Conservation (phyloP, 2,888 invertebrate species). For the Campoplex nolae region DNA sequence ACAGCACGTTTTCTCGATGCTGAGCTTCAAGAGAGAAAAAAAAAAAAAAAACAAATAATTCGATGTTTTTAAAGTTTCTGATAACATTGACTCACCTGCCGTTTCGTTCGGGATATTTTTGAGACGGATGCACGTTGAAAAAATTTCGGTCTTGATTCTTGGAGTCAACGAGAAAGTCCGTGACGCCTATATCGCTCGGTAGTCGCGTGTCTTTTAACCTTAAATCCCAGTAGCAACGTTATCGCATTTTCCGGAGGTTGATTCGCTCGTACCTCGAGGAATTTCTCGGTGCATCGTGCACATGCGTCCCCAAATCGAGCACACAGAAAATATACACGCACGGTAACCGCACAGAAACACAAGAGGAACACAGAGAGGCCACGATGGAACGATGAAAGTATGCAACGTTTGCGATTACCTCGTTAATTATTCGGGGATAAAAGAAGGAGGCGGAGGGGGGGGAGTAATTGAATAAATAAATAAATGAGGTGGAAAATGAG, state of each 20-base stretch:
- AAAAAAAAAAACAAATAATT: background rate
- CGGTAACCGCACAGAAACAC: conserved; percentile 22
- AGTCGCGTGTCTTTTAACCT: conserved; percentile 63
- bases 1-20: background rate
- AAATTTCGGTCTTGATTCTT: conserved; percentile 17
- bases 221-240: conserved; percentile 68
- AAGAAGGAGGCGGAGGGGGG: background rate
- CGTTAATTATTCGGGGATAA: background rate
- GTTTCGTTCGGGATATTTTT: conserved; percentile 41
- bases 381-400: background rate
- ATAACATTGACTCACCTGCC: conserved; percentile 51
- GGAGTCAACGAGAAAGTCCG: background rate
- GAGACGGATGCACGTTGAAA: conserved; percentile 44
- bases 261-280: conserved; percentile 24
- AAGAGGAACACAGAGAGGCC: conserved; percentile 16
- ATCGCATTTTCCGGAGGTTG: conserved; percentile 49
- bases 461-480: background rate
- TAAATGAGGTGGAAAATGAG: background rate
- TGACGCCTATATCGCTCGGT: conserved; percentile 30
- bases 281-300: conserved; percentile 52
- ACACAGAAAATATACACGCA: conserved; percentile 25
- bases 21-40: background rate
- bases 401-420: conserved; percentile 5
- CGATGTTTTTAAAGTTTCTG: background rate
- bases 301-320: conserved; percentile 35